Percentiles rank a stretch among this genome's conserved stretches.
Conservation (phyloP, 2,888 invertebrate genomes). For the Leptinotarsa tumamoca region DNA sequence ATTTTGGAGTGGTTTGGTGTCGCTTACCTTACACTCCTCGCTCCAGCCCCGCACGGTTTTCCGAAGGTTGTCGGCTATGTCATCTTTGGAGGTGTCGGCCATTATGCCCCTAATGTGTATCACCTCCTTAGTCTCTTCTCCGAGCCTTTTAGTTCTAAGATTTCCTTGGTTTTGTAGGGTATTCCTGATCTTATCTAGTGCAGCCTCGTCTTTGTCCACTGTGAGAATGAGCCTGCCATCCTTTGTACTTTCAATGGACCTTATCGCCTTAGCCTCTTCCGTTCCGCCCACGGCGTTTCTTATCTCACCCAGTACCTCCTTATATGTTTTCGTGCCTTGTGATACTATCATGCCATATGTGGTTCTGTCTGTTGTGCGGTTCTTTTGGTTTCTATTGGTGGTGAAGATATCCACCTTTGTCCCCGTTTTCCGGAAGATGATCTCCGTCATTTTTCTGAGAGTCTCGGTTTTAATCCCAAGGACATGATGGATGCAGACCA, state of each 20-base stretch:
- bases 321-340: background rate
- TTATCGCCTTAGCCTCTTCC: background rate
- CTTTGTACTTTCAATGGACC: background rate
- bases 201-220: background rate
- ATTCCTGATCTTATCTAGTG: background rate
- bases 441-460: constrained; percentile 17
- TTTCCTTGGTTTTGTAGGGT: background rate
- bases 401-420: constrained; percentile 22
- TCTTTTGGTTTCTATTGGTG: background rate
- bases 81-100: constrained; percentile 6
- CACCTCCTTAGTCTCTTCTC: background rate
- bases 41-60: background rate
- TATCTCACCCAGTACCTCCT: background rate
- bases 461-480: background rate
- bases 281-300: background rate
- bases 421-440: background rate
- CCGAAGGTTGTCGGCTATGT: background rate
- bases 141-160: background rate
- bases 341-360: background rate
- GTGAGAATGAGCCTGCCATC: constrained; percentile 18
- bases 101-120: constrained; percentile 19
- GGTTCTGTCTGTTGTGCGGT: background rate
- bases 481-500: background rate
- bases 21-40: background rate
- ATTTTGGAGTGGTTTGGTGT: background rate